Percentiles rank a stretch among this genome's conserved stretches.
Conservation (phyloP, 2,888 invertebrate genomes). For the Drosophila meridionalis region DNA sequence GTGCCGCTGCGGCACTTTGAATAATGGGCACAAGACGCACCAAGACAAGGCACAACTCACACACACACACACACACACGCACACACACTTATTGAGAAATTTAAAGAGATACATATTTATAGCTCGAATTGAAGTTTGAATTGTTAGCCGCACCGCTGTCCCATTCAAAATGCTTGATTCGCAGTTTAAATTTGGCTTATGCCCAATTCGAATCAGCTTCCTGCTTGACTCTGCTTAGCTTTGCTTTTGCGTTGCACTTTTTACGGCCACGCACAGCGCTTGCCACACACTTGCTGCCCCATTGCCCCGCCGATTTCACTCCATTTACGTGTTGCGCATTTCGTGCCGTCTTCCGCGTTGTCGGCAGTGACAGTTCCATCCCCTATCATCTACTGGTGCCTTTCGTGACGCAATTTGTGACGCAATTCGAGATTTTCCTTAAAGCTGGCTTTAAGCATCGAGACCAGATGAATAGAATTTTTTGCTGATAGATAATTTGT, state of each 20-base stretch:
- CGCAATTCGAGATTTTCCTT: neutral
- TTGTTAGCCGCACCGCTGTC: constrained; percentile 21
- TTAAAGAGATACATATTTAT: constrained; percentile 14
- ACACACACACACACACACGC: constrained; percentile 1
- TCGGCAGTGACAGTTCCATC: neutral
- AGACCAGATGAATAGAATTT: neutral
- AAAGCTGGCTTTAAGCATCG: neutral
- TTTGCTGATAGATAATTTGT: neutral
- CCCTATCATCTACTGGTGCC: neutral
- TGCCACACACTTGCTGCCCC: constrained; percentile 1
- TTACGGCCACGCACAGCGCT: constrained; percentile 1
- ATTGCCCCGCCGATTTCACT: neutral
- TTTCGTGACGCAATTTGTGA: neutral
- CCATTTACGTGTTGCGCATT: constrained; percentile 26
- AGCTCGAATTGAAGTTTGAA: constrained; percentile 10
- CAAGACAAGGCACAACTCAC: constrained; percentile 15
- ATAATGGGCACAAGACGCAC: constrained; percentile 39
- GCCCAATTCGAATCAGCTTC: constrained; percentile 9
- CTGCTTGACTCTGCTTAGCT: constrained; percentile 5
- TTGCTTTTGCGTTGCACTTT: neutral
- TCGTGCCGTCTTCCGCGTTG: neutral
- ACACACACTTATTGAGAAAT: constrained; percentile 18
- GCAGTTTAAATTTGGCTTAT: constrained; percentile 18
- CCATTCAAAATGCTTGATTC: constrained; percentile 32
- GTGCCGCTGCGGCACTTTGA: constrained; percentile 54